Conservation (phyloP, 2,888 invertebrate species). For the Ptycholaimellus sp. region DNA sequence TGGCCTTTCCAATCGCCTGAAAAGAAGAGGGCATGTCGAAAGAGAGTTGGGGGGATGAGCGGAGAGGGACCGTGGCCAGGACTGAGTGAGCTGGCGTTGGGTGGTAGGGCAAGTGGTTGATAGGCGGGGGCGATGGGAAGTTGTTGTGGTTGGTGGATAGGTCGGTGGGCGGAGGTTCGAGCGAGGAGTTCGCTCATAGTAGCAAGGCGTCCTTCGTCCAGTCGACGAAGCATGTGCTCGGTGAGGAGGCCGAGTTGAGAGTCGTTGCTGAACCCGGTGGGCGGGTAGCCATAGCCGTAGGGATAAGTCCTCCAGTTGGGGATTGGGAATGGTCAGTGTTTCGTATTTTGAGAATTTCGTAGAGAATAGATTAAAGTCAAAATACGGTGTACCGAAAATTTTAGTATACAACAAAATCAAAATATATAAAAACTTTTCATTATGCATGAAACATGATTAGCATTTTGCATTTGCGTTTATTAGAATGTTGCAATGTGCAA, state of each 20-base stretch:
- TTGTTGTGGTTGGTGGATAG: background rate
- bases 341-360: no score
- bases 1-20: constrained; percentile 27
- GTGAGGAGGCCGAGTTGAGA: constrained; percentile 25
- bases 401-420: no score
- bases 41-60: no score
- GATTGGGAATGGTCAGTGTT: no score
- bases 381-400: no score
- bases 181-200: constrained; percentile 1
- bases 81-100: background rate
- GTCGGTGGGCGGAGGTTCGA: background rate
- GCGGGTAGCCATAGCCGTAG: constrained; percentile 3
- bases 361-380: no score
- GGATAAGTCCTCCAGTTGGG: background rate
- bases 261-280: constrained; percentile 3
- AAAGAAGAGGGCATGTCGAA: no score
- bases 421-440: no score
- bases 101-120: background rate
- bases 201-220: constrained; percentile 2
- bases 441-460: no score
- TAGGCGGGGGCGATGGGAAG: background rate
- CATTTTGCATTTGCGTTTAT: no score
- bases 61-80: constrained; percentile 1
- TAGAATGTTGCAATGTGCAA: no score
- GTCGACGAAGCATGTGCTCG: constrained; percentile 22